Evolutionary conservation across 2,888 invertebrate genomes (phyloP), one percentile per base, ranked within the genome.

Genomic region (Apamea monoglypha): DNA sequence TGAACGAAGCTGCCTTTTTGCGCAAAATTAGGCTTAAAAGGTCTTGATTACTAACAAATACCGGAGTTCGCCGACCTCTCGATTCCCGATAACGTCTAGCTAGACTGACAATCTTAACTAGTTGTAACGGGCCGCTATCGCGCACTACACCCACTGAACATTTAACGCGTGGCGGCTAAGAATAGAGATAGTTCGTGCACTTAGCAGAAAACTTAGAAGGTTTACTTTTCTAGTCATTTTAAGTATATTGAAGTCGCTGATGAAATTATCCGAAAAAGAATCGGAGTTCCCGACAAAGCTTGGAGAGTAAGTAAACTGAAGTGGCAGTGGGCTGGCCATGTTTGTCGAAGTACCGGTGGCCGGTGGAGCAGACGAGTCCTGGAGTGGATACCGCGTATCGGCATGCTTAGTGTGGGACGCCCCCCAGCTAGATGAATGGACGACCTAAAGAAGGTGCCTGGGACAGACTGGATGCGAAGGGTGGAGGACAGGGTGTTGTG

Each of bases 101-200:
- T 66, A 67, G 56, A 77, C 78, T 72, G 80, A 80, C 78, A 74
- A 81, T 85, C 85, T 85, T 75, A 85, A 85, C 87, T 75, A 59
- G 87, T 77, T 75, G 87, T 87, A 70, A 75, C 80, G 47, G 84
- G 72, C 59, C 76, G 29, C 78, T 87, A 87, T 86, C 87, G 81
- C 64, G 64, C 29, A 61, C 80, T 82, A 78, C 72, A 77, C 74
- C 73, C 84, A 84, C 44, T 88, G 88, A 88, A 80, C 87, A 84
- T 74, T 88, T 77, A 82, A 40, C 79, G 82, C 50, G 72, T 68
- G 63, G 74, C 59, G 79, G 61, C 74, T 77, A 71, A 76, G 50
- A 61, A 69, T 56, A 76, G 64, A 14, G 74, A 74, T 61, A 53
- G 68, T 29, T 40, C 2, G 44, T 53, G 25, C 44, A 71, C 18